Evolutionary conservation across 2,113 vertebrate species (phyloP).

Genomic region (Zosterops pallidus): DNA sequence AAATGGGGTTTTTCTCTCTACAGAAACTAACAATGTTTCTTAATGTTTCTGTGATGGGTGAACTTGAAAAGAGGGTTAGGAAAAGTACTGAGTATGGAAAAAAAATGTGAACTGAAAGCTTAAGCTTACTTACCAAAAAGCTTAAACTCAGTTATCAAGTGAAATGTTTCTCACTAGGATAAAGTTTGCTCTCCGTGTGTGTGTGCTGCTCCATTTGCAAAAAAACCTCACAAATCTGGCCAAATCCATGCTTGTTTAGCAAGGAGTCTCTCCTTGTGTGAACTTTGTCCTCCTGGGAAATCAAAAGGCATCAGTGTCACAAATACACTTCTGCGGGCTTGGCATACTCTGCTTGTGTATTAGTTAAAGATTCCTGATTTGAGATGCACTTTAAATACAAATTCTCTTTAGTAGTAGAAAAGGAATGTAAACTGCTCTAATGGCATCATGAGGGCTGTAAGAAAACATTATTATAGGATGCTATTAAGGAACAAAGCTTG

Average conservation of each 20-base stretch:
- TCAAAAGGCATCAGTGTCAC: rapidly evolving
- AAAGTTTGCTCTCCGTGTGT: background rate
- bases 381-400: slow-evolving; percentile 58
- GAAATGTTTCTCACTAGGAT: background rate
- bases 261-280: background rate
- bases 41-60: background rate
- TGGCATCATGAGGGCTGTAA: background rate
- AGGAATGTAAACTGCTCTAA: slow-evolving; percentile 33
- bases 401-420: background rate
- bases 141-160: background rate
- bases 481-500: background rate
- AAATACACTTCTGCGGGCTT: background rate
- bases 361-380: background rate
- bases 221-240: background rate
- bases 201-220: background rate
- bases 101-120: background rate
- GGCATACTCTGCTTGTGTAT: background rate
- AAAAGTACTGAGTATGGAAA: background rate
- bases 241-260: background rate
- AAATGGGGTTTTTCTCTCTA: background rate
- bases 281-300: background rate
- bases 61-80: background rate
- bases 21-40: background rate
- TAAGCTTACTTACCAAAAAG: background rate
- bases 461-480: background rate